phyloP scores from a whole-genome alignment of 2,113 vertebrate species.

The Hemiscyllium ocellatum region DNA sequence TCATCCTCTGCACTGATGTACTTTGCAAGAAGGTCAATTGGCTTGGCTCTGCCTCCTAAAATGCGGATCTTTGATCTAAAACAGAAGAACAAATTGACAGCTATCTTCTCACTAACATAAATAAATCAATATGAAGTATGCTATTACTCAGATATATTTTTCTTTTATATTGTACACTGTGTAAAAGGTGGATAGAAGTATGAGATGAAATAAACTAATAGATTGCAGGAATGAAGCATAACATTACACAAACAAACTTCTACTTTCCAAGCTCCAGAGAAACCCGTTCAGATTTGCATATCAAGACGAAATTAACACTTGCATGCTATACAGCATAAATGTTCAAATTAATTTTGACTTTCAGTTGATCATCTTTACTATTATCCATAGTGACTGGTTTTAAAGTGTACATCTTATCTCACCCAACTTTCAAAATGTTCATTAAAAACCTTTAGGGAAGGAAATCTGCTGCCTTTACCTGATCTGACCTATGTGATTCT shows the following conservation, averaged over 20 bases:
- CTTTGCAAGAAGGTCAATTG: conserved; percentile 90
- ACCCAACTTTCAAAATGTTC: no score
- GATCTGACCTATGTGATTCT: no score
- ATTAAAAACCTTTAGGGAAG: no score
- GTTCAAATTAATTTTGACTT: not conserved
- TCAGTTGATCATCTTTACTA: not conserved
- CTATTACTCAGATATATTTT: not conserved
- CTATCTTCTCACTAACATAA: not conserved
- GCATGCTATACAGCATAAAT: not conserved
- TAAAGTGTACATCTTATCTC: not conserved
- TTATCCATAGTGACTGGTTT: not conserved
- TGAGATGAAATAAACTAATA: not conserved
- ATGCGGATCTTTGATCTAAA: conserved; percentile 91
- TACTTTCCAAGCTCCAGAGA: not conserved
- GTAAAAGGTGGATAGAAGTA: not conserved
- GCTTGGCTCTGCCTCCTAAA: conserved; percentile 84
- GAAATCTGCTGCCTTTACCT: no score
- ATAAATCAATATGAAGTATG: not conserved
- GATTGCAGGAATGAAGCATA: not conserved
- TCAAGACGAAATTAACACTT: not conserved
- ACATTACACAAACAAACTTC: not conserved
- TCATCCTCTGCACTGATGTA: conserved; percentile 95
- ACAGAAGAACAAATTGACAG: no score
- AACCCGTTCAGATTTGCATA: not conserved
- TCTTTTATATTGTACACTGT: no score